These are phyloP conservation scores for Leucosticte australis DNA, from an alignment of 2,113 vertebrate genomes.

Conservation along the genomic window DNA sequence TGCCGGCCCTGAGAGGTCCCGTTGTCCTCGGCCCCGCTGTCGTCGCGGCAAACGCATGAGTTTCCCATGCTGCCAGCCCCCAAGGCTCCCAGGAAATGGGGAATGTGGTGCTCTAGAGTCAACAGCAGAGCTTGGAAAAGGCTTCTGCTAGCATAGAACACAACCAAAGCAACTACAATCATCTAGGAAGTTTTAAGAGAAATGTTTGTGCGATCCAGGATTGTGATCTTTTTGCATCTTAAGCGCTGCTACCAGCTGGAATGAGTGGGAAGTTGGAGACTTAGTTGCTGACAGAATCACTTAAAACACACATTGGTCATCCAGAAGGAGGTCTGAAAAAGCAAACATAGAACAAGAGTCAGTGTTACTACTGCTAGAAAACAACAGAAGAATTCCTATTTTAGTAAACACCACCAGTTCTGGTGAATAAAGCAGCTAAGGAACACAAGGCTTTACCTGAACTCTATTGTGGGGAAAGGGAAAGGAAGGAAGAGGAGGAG, in stretches of 20 bases:
- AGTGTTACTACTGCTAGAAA: background rate
- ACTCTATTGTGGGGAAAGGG: background rate
- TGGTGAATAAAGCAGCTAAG: background rate
- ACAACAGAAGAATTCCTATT: background rate
- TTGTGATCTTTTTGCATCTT: constrained; percentile 69
- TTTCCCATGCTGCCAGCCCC: constrained; percentile 88
- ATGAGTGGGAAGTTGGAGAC: background rate
- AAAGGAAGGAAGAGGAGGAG: background rate
- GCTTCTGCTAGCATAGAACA: constrained; percentile 96
- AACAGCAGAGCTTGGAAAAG: constrained; percentile 89
- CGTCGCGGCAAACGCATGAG: constrained; percentile 94
- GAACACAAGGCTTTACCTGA: background rate
- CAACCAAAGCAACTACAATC: constrained; percentile 95
- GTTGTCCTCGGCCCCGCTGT: constrained; percentile 90
- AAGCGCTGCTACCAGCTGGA: constrained; percentile 47
- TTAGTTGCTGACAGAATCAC: constrained; percentile 40
- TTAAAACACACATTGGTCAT: constrained; percentile 53
- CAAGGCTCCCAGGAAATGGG: constrained; percentile 77
- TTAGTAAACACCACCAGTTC: background rate
- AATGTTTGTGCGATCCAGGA: constrained; percentile 70
- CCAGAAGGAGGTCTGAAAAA: constrained; percentile 60
- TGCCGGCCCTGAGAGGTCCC: constrained; percentile 78
- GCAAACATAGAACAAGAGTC: constrained; percentile 28
- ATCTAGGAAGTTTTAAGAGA: constrained; percentile 84
- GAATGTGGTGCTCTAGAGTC: constrained; percentile 81